A percentile compares a stretch with the other conserved stretches of the same genome.
phyloP scores from a whole-genome alignment of 1,140 invertebrate species.

The Ceratosolen solmsi region DNA sequence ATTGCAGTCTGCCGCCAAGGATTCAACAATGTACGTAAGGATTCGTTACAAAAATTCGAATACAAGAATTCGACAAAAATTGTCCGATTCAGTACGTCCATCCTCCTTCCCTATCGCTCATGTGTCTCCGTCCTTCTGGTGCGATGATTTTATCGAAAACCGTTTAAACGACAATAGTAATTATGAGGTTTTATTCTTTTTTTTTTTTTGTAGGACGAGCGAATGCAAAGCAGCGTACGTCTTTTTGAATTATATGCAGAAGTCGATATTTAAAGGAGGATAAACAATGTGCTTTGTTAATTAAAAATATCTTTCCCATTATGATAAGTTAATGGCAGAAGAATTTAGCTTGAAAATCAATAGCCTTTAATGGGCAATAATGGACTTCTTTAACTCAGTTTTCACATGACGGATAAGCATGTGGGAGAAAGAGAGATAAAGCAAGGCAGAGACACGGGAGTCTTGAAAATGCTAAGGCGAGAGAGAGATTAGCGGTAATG shows the following conservation, averaged over 20 bases:
- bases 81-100: too few relatives aligned
- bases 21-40: too few relatives aligned
- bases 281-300: neutral
- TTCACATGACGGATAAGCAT: neutral
- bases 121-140: too few relatives aligned
- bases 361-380: conserved; percentile 17
- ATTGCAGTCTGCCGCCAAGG: too few relatives aligned
- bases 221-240: neutral
- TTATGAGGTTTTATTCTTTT: too few relatives aligned
- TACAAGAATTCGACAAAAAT: too few relatives aligned
- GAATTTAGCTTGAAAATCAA: conserved; percentile 17
- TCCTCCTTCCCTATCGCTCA: too few relatives aligned
- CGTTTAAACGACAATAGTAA: too few relatives aligned
- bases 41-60: too few relatives aligned
- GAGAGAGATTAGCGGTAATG: neutral
- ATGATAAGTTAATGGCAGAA: conserved; percentile 12
- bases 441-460: neutral
- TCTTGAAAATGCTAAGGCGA: conserved; percentile 19
- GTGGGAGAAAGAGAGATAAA: neutral
- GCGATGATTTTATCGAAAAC: too few relatives aligned
- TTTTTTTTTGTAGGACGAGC: too few relatives aligned
- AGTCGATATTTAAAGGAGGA: neutral
- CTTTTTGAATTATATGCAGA: neutral
- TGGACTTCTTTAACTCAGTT: conserved; percentile 8
- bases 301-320: conserved; percentile 34